Evolutionary conservation across 23 tunicate genomes (phyloP).

Genomic region (Ciona savignyi): DNA sequence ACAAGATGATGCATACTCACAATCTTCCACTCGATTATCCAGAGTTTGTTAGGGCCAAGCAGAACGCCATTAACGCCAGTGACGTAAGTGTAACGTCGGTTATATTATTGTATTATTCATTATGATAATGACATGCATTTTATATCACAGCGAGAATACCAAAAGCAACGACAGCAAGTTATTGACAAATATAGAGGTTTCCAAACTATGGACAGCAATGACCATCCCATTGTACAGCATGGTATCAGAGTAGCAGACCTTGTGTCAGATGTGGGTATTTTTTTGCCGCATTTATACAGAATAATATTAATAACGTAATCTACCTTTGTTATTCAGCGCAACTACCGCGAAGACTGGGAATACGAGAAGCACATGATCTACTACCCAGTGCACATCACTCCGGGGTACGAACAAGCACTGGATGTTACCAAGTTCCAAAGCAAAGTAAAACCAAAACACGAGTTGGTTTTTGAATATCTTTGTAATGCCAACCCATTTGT

Average conservation of each 20-base stretch:
- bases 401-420: slow-evolving; percentile 81
- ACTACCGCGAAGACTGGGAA: slow-evolving; percentile 97
- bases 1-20: slow-evolving; percentile 78
- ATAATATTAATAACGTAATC: too few species aligned
- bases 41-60: slow-evolving; percentile 81
- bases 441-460: slow-evolving; percentile 50
- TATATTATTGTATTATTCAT: neutral
- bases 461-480: too few species aligned
- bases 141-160: slow-evolving; percentile 66
- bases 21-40: slow-evolving; percentile 88
- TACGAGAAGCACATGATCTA: slow-evolving; percentile 69
- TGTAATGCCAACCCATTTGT: too few species aligned
- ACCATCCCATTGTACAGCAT: slow-evolving; percentile 93
- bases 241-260: slow-evolving; percentile 91
- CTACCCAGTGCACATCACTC: slow-evolving; percentile 87
- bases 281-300: neutral
- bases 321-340: slow-evolving; percentile 13
- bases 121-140: too few species aligned
- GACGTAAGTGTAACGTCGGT: slow-evolving; percentile 78
- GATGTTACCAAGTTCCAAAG: slow-evolving; percentile 62
- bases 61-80: slow-evolving; percentile 76
- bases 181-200: slow-evolving; percentile 80
- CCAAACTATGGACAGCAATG: slow-evolving; percentile 94
- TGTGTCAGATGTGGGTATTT: slow-evolving; percentile 55
- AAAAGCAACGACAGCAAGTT: slow-evolving; percentile 61